phyloP scores from a whole-genome alignment of 2,888 invertebrate genomes.

The Pediacus dermestoides region DNA sequence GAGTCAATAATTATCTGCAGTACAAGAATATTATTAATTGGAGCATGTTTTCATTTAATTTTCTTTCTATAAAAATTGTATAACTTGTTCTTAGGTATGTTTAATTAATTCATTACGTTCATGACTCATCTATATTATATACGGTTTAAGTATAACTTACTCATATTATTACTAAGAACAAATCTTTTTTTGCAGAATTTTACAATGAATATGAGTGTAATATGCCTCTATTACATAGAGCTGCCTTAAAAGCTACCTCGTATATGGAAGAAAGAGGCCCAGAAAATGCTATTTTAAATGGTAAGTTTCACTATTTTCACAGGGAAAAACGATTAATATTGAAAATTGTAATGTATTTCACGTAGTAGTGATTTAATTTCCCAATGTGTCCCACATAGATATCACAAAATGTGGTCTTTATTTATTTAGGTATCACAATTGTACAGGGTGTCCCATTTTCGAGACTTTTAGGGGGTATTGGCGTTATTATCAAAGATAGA shows the following conservation, averaged over 20 bases:
- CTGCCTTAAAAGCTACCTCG: conserved; percentile 76
- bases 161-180: conserved; percentile 8
- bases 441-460: too few species aligned
- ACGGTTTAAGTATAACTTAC: not conserved
- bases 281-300: conserved; percentile 80
- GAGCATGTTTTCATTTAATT: too few species aligned
- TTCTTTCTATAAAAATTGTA: too few species aligned
- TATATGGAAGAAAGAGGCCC: conserved; percentile 77
- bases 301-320: conserved; percentile 63
- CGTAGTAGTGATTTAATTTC: too few species aligned
- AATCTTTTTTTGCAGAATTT: conserved; percentile 48
- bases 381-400: conserved; percentile 1
- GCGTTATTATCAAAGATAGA: too few species aligned
- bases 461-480: too few species aligned
- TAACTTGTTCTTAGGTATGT: too few species aligned
- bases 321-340: too few species aligned
- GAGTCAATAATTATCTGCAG: conserved; percentile 5
- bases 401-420: conserved; percentile 5
- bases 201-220: conserved; percentile 72
- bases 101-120: not conserved
- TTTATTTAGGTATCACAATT: too few species aligned
- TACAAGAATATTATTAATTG: not conserved
- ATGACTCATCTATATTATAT: conserved; percentile 9
- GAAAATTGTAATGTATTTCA: too few species aligned
- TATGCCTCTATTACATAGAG: conserved; percentile 69